These are phyloP conservation scores for Channallabes apus DNA, from an alignment of 2,797 vertebrate genomes.

Conservation along the genomic window DNA sequence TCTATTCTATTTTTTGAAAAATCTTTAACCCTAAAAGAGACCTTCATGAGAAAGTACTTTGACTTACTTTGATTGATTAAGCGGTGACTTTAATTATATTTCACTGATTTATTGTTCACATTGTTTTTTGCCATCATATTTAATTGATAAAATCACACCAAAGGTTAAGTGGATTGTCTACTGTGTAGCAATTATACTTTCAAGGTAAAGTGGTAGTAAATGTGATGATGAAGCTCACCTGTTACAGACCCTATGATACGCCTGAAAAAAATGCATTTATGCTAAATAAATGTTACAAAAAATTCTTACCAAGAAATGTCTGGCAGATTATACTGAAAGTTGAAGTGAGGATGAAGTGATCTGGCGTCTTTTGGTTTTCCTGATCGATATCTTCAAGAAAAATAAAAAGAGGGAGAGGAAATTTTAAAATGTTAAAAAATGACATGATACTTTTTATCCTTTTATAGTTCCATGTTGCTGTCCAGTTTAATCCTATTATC, in stretches of 20 bases:
- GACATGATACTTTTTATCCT: not conserved
- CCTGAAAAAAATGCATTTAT: not conserved
- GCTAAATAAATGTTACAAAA: not conserved
- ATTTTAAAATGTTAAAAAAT: not conserved
- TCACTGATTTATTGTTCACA: not conserved
- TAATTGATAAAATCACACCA: not conserved
- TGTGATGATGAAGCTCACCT: not conserved
- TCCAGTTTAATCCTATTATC: not conserved
- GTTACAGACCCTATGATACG: not conserved
- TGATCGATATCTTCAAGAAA: constrained; percentile 23
- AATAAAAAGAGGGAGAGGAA: not conserved
- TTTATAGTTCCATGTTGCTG: not conserved
- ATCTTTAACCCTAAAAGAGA: not conserved
- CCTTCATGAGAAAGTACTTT: not conserved
- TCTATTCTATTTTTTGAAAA: not conserved
- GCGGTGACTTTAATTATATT: not conserved
- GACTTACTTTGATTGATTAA: no score
- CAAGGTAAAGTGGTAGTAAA: not conserved
- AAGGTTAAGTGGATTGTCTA: not conserved
- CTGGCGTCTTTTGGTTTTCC: not conserved
- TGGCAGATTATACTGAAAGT: not conserved
- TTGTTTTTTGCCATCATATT: not conserved
- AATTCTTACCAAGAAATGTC: constrained; percentile 21
- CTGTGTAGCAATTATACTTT: not conserved
- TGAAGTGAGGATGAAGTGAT: not conserved